Conservation (phyloP, 2,888 invertebrate species). For the Allolobophora icterica region DNA sequence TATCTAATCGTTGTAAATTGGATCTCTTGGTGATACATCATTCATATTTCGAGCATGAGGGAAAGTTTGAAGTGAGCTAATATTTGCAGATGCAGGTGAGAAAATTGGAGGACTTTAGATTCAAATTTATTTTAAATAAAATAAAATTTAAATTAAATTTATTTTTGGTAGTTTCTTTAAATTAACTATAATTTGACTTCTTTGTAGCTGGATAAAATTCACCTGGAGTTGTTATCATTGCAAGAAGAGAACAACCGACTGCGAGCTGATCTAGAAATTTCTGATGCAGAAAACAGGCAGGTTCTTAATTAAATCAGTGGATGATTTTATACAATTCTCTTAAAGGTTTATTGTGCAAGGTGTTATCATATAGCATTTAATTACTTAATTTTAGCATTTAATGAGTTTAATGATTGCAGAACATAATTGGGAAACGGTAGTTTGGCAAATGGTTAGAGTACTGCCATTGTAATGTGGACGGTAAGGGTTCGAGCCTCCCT, state of each 20-base stretch:
- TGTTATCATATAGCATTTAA: no score
- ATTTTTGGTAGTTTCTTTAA: no score
- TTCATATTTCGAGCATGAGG: no score
- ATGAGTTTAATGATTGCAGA: no score
- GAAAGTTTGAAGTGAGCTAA: not conserved
- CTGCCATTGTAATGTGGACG: no score
- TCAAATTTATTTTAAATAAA: no score
- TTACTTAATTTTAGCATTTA: no score
- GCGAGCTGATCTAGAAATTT: constrained; percentile 7
- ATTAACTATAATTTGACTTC: not conserved
- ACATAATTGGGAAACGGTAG: no score
- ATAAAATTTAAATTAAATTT: no score
- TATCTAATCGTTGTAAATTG: no score
- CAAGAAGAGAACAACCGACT: not conserved
- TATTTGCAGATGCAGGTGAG: not conserved
- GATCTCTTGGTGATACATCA: not conserved
- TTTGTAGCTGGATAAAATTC: not conserved
- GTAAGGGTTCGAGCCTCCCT: no score
- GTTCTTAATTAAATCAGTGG: not conserved
- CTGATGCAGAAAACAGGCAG: constrained; percentile 13
- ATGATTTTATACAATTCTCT: not conserved
- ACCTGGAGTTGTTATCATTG: not conserved
- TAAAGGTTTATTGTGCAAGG: not conserved
- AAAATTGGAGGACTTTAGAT: not conserved
- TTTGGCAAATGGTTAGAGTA: no score